These are phyloP conservation scores for Leptodactylus fuscus DNA, from an alignment of 2,113 vertebrate genomes.

Conservation along the genomic window DNA sequence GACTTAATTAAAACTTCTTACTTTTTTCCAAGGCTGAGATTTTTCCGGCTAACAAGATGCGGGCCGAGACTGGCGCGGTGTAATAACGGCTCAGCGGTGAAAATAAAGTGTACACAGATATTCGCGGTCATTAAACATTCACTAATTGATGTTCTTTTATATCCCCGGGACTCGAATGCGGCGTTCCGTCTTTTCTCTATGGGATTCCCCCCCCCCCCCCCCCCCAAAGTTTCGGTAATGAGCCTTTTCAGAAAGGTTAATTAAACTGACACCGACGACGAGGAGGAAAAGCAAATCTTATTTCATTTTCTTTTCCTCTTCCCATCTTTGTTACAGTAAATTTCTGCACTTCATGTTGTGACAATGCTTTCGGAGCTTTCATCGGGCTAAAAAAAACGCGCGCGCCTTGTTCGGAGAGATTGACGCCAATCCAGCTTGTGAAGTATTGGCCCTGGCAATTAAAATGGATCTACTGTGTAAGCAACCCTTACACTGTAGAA, in stretches of 20 bases:
- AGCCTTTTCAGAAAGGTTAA: constrained; percentile 31
- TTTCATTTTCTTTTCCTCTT: constrained; percentile 9
- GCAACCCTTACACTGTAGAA: no score
- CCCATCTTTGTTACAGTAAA: constrained; percentile 3
- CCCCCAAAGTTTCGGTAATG: constrained; percentile 9
- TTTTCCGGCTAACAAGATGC: constrained; percentile 20
- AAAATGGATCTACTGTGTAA: not conserved
- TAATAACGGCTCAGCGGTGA: not conserved
- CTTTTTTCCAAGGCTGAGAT: not conserved
- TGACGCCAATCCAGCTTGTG: not conserved
- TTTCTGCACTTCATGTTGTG: constrained; percentile 18
- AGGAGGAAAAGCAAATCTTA: constrained; percentile 7
- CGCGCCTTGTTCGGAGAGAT: not conserved
- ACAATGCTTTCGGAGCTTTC: constrained; percentile 15
- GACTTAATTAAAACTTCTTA: constrained; percentile 34
- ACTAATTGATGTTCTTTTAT: constrained; percentile 40
- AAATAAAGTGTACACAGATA: constrained; percentile 22
- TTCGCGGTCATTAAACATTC: constrained; percentile 16
- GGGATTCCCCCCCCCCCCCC: not conserved
- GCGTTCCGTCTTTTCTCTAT: not conserved
- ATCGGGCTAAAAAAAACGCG: not conserved
- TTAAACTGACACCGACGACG: constrained; percentile 18
- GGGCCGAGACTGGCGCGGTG: not conserved
- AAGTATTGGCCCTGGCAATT: not conserved
- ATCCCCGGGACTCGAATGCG: constrained; percentile 3